Base-by-base conservation (phyloP, 1,140 invertebrate genomes). In the Paraescarpia echinospica region DNA sequence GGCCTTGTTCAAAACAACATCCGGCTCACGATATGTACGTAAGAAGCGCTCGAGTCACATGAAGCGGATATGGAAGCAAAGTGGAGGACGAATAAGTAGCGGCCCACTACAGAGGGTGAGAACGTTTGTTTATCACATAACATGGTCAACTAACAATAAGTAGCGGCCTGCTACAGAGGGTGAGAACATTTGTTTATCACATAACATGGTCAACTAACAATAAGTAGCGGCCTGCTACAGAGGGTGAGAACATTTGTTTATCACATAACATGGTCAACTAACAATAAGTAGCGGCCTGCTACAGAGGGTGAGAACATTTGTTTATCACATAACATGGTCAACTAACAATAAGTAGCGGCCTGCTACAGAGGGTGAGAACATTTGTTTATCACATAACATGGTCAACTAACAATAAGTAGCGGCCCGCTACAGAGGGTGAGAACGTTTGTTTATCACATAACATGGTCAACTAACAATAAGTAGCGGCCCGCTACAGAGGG, bases 1-100 rank as follows among this genome's bases (percentile, higher is more conserved):
- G 93, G 95, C 95, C 33, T 94, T 96, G 48, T 96, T 94, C 93
- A 94, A 94, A 88, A 77, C 59, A 27, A 91, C 94, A 48, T 90
- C 31, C 18, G 35, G 89, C 9, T 18, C 33, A 9, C 33, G 89
- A n/a, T 41, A 91, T 90, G 90, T 92, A 90, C 33, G 91, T 41
- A 90, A 93, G 92, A 89, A 77, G 93, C 90, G 94, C 94, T 91
- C 41, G 1, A 35, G 35, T 92, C 92, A 92, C 31, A 33, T 89
- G 33, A 92, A 90, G 92, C 89, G 89, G 41, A 51, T 59, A 9
- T 91, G 91, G 91, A 91, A 91, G 91, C 91, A 77, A 18, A 77
- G 59, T 5, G 59, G 59, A 77, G 59, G 59, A 18, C 9, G 59
- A 77, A 77, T 77, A 77, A 77, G 59, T 77, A 77, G 59, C 22